Evolutionary conservation across 1,140 invertebrate species (phyloP).

Genomic region (Drosophila cardini): DNA sequence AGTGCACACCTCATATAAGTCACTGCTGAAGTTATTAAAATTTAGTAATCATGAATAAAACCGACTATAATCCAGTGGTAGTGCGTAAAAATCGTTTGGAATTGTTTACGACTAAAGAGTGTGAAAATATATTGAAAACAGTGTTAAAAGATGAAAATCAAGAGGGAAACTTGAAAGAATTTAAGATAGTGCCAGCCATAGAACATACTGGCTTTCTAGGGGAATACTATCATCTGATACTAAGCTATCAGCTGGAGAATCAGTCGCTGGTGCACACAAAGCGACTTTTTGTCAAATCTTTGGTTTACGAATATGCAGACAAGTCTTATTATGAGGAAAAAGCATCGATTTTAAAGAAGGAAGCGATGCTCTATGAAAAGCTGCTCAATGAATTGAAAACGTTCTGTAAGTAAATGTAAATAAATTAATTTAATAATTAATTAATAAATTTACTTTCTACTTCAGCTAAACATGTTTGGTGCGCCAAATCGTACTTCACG

Average conservation of each 20-base stretch:
- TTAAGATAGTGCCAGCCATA: slow-evolving; percentile 64
- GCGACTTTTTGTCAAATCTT: slow-evolving; percentile 74
- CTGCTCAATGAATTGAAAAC: slow-evolving; percentile 67
- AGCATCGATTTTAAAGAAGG: slow-evolving; percentile 60
- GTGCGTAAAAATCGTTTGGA: slow-evolving; percentile 56
- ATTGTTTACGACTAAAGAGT: slow-evolving; percentile 61
- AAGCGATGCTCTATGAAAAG: slow-evolving; percentile 55
- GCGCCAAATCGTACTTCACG: slow-evolving; percentile 79
- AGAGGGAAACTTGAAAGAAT: slow-evolving; percentile 41
- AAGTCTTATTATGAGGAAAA: slow-evolving; percentile 62
- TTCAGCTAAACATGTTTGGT: slow-evolving; percentile 73
- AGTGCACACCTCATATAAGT: slow-evolving; percentile 3
- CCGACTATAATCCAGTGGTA: slow-evolving; percentile 49
- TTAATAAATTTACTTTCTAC: not conserved
- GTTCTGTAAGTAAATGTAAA: slow-evolving; percentile 58
- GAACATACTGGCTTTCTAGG: slow-evolving; percentile 68
- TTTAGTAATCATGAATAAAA: slow-evolving; percentile 37
- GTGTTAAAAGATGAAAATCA: slow-evolving; percentile 53
- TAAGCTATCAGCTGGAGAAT: slow-evolving; percentile 54
- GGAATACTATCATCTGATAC: slow-evolving; percentile 71
- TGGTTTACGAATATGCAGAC: slow-evolving; percentile 63
- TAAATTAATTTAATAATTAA: not conserved
- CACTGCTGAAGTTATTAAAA: not conserved
- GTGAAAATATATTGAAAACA: slow-evolving; percentile 59
- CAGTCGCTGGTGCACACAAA: slow-evolving; percentile 23